Evolutionary conservation across 2,888 invertebrate species (phyloP).

Genomic region (Xanthorhoe spadicearia): DNA sequence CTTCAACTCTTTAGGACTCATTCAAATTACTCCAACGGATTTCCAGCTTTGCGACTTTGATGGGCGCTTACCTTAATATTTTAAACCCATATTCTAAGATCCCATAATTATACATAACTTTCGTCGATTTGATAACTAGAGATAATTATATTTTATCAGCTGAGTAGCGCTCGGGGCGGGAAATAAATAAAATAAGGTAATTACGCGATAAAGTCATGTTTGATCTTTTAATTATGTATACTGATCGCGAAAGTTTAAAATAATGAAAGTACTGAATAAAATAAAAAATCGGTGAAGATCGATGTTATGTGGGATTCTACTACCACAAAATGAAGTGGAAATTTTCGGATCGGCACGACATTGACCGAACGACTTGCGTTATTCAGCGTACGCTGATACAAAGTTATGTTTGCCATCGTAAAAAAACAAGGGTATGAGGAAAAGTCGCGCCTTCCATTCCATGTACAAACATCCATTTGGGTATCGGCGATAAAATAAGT

Average conservation of each 20-base stretch:
- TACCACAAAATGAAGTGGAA: constrained; percentile 48
- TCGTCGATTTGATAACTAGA: too few relatives aligned
- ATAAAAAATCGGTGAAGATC: too few relatives aligned
- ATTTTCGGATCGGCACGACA: constrained; percentile 50
- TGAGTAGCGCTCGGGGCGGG: too few relatives aligned
- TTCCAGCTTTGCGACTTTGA: constrained; percentile 20
- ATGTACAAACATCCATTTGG: constrained; percentile 33
- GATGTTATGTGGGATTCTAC: too few relatives aligned
- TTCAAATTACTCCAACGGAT: constrained; percentile 29
- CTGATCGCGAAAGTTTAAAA: too few relatives aligned
- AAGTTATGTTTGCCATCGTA: constrained; percentile 48
- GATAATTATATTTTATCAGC: too few relatives aligned
- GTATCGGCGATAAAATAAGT: constrained; percentile 45
- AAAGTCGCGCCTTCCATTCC: constrained; percentile 35
- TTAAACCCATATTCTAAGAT: too few relatives aligned
- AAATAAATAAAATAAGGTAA: too few relatives aligned
- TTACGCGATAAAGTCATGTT: too few relatives aligned
- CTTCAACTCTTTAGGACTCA: neutral
- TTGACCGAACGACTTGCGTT: constrained; percentile 53
- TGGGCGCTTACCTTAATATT: constrained; percentile 42
- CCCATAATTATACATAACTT: too few relatives aligned
- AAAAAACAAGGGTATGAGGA: constrained; percentile 34
- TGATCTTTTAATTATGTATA: too few relatives aligned
- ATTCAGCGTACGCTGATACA: constrained; percentile 50
- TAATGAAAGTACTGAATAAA: too few relatives aligned